phyloP scores from a whole-genome alignment of 1,140 invertebrate species.

The Bemisia tabaci region DNA sequence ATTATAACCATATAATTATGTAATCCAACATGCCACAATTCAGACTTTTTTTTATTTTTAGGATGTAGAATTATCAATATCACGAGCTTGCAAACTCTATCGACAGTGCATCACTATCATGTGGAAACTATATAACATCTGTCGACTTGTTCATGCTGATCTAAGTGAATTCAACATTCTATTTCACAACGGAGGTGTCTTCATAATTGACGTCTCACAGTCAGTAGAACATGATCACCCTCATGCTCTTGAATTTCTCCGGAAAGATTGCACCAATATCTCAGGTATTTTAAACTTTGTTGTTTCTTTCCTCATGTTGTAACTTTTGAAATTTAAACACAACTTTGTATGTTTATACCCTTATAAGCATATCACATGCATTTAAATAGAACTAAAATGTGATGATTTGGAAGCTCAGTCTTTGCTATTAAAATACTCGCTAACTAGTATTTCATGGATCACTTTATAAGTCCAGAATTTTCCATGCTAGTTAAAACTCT shows the following conservation, averaged over 20 bases:
- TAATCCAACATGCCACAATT: too few species aligned
- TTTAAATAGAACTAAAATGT: too few species aligned
- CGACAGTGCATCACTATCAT: slow-evolving; percentile 79
- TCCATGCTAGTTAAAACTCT: too few species aligned
- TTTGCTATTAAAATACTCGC: too few species aligned
- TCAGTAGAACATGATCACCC: slow-evolving; percentile 97
- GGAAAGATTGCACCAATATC: slow-evolving; percentile 91
- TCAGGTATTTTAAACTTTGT: slow-evolving; percentile 35
- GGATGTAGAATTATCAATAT: slow-evolving; percentile 52
- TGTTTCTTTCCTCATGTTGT: too few species aligned
- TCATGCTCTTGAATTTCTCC: slow-evolving; percentile 81
- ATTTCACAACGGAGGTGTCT: slow-evolving; percentile 62
- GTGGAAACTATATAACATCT: slow-evolving; percentile 85
- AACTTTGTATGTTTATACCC: too few species aligned
- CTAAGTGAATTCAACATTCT: slow-evolving; percentile 93
- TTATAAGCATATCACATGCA: too few species aligned
- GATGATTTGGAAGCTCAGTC: too few species aligned
- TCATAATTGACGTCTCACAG: slow-evolving; percentile 95
- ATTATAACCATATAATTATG: too few species aligned
- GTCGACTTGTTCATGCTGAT: slow-evolving; percentile 91
- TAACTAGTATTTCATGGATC: too few species aligned
- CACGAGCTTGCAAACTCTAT: slow-evolving; percentile 62
- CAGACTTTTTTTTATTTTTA: slow-evolving; percentile 14
- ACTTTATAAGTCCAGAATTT: too few species aligned
- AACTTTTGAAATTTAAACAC: too few species aligned